These are phyloP conservation scores for Marisa cornuarietis DNA, from an alignment of 1,140 invertebrate genomes.

Conservation along the genomic window DNA sequence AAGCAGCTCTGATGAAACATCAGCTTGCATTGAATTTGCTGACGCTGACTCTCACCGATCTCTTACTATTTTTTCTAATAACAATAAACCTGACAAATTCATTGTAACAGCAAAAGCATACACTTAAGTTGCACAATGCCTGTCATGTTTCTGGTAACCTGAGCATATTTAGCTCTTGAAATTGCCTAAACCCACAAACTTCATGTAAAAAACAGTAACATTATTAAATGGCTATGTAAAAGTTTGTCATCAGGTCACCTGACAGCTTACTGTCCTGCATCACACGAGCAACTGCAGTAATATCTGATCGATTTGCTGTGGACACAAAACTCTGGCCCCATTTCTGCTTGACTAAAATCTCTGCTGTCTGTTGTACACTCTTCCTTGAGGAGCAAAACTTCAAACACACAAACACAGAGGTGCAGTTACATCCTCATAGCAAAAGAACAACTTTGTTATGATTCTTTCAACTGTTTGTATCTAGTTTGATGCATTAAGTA, in stretches of 20 bases:
- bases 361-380: slow-evolving; percentile 75
- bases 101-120: no score
- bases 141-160: no score
- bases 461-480: no score
- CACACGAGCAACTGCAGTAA: slow-evolving; percentile 64
- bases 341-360: slow-evolving; percentile 72
- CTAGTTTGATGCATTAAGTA: no score
- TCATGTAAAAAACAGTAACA: no score
- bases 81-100: no score
- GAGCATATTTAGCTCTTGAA: no score
- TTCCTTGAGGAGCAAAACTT: slow-evolving; percentile 82
- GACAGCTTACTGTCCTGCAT: slow-evolving; percentile 73
- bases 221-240: no score
- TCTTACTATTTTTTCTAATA: not conserved
- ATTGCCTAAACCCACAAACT: no score
- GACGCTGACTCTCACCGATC: not conserved
- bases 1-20: slow-evolving; percentile 64
- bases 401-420: not conserved
- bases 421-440: no score
- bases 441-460: no score
- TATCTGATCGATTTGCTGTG: slow-evolving; percentile 68
- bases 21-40: not conserved
- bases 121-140: no score
- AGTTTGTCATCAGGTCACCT: slow-evolving; percentile 63
- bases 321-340: slow-evolving; percentile 65